Conservation (phyloP, 1,140 invertebrate genomes). For the Coelopa frigida region DNA sequence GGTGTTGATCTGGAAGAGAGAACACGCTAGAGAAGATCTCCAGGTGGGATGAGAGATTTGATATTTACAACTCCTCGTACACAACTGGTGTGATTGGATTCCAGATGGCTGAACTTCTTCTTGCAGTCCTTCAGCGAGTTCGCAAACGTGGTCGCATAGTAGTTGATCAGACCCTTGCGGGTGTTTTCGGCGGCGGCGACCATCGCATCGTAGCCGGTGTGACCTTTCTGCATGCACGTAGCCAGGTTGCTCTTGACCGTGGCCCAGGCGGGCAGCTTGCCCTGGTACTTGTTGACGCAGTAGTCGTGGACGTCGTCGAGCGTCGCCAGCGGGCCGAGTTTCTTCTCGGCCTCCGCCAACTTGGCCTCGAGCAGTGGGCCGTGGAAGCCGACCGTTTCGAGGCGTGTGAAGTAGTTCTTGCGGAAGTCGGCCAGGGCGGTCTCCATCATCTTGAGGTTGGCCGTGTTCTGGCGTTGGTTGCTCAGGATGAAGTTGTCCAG, state of each 20-base stretch:
- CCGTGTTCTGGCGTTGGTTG: conserved; percentile 8
- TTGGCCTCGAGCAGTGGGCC: neutral
- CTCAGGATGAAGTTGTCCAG: conserved; percentile 8
- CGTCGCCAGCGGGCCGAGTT: conserved; percentile 9
- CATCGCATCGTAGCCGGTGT: neutral
- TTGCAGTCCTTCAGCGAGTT: conserved; percentile 4
- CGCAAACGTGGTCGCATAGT: conserved; percentile 7
- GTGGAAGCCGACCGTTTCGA: conserved; percentile 7
- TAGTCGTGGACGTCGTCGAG: conserved; percentile 4
- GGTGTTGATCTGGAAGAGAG: conserved; percentile 6
- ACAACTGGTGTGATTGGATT: conserved; percentile 10
- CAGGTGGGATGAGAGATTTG: neutral
- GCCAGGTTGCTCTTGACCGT: conserved; percentile 4
- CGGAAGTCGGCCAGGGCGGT: conserved; percentile 2
- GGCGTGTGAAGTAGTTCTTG: neutral
- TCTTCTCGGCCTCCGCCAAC: conserved; percentile 6
- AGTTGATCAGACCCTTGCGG: conserved; percentile 3
- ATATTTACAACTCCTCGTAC: conserved; percentile 4
- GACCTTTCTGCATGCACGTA: conserved; percentile 4
- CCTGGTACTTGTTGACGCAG: conserved; percentile 12
- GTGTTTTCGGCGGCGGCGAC: conserved; percentile 3
- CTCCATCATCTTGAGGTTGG: conserved; percentile 3
- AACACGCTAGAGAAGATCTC: neutral
- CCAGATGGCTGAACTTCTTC: neutral
- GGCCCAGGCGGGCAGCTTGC: conserved; percentile 3